These are phyloP conservation scores for Odontocolon sp. DNA, from an alignment of 2,888 invertebrate genomes.

Conservation along the genomic window DNA sequence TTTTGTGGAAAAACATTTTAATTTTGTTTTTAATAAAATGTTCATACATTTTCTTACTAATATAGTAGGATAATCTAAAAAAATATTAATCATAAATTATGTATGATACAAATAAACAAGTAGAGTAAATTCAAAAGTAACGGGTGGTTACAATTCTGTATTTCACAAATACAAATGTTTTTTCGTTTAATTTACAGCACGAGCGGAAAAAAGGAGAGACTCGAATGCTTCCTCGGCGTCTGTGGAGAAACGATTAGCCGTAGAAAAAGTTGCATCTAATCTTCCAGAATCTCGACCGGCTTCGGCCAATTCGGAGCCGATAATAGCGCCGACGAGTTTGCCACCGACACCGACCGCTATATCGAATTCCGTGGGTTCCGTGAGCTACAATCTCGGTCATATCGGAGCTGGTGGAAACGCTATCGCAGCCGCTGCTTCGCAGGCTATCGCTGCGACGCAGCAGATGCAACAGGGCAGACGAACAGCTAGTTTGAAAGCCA, in stretches of 20 bases:
- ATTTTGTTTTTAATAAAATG: no score
- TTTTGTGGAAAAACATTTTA: no score
- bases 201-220: constrained; percentile 89
- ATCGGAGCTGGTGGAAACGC: constrained; percentile 93
- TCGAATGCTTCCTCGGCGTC: constrained; percentile 83
- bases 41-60: no score
- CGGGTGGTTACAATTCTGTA: no score
- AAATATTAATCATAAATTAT: no score
- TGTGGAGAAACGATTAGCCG: constrained; percentile 82
- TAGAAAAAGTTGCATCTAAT: constrained; percentile 76
- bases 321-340: constrained; percentile 72
- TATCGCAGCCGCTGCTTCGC: constrained; percentile 96
- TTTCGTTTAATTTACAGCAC: constrained; percentile 76
- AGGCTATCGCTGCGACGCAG: constrained; percentile 97
- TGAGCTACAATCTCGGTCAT: constrained; percentile 89
- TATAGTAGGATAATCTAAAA: no score
- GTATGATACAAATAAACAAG: no score
- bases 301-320: constrained; percentile 78
- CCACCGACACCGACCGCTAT: constrained; percentile 75
- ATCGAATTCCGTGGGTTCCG: constrained; percentile 79
- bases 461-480: constrained; percentile 97
- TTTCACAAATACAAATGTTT: no score
- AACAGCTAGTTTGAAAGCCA: constrained; percentile 96
- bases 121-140: no score
- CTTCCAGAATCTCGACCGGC: constrained; percentile 78